phyloP scores from a whole-genome alignment of 2,113 vertebrate genomes.

The Oncorhynchus gorbuscha region DNA sequence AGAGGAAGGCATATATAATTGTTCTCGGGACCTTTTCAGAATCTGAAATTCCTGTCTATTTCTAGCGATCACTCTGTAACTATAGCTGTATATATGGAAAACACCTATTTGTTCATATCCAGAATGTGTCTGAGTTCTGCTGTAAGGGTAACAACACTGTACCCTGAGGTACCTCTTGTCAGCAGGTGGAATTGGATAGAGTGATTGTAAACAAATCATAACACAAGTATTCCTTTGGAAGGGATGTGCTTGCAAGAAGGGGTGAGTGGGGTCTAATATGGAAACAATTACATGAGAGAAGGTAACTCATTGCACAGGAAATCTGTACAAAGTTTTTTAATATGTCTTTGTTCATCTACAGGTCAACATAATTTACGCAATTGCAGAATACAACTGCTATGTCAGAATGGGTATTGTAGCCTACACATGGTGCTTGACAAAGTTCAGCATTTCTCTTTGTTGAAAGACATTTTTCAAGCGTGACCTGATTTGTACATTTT shows the following conservation, averaged over 20 bases:
- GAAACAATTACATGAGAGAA: slow-evolving; percentile 78
- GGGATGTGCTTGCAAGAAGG: slow-evolving; percentile 64
- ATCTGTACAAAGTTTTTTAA: slow-evolving; percentile 65
- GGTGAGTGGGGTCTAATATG: slow-evolving; percentile 64
- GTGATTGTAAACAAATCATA: no score
- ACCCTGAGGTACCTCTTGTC: not conserved
- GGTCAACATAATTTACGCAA: slow-evolving; percentile 53
- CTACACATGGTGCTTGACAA: not conserved
- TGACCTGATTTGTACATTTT: no score
- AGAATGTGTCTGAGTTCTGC: no score
- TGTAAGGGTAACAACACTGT: no score
- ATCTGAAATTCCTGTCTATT: no score
- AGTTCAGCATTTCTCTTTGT: no score
- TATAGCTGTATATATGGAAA: not conserved
- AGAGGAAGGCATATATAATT: no score
- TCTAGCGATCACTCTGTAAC: not conserved
- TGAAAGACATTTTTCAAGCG: no score
- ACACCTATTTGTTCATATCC: not conserved
- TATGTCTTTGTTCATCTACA: slow-evolving; percentile 51
- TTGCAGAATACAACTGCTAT: slow-evolving; percentile 18
- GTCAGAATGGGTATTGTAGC: not conserved
- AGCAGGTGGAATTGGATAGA: not conserved
- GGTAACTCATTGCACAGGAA: slow-evolving; percentile 70
- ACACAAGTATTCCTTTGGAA: slow-evolving; percentile 1
- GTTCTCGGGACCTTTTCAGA: no score